Evolutionary conservation across 2,113 vertebrate genomes (phyloP).

Genomic region (Stigmatopora argus): DNA sequence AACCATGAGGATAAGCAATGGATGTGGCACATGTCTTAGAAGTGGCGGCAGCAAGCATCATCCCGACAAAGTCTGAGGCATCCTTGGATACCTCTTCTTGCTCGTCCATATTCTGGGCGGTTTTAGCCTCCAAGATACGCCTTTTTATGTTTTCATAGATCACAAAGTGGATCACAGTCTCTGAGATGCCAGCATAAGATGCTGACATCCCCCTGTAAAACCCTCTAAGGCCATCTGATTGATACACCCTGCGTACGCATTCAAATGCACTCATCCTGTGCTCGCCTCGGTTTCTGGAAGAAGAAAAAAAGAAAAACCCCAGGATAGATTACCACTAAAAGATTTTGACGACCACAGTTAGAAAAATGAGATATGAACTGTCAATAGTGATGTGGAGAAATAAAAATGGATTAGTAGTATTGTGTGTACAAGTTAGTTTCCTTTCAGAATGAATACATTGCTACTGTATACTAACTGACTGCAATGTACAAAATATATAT

Average conservation of each 20-base stretch:
- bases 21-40: constrained; percentile 96
- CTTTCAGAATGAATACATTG: neutral
- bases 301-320: neutral
- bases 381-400: no score
- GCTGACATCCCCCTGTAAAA: constrained; percentile 98
- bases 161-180: constrained; percentile 99
- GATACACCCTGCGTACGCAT: constrained; percentile 86
- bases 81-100: constrained; percentile 86
- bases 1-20: constrained; percentile 95
- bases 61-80: constrained; percentile 88
- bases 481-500: neutral
- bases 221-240: constrained; percentile 81
- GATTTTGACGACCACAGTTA: neutral
- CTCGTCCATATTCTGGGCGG: constrained; percentile 76
- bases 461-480: neutral
- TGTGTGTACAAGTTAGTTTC: neutral
- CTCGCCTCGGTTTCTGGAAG: constrained; percentile 85
- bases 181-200: constrained; percentile 96
- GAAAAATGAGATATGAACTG: no score
- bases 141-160: constrained; percentile 99
- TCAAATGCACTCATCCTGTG: constrained; percentile 86
- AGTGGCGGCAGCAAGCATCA: constrained; percentile 97
- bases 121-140: constrained; percentile 82
- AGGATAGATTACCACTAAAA: neutral
- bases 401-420: no score